These are phyloP conservation scores for Sycophaga agraensis DNA, from an alignment of 1,140 invertebrate genomes.

Conservation along the genomic window DNA sequence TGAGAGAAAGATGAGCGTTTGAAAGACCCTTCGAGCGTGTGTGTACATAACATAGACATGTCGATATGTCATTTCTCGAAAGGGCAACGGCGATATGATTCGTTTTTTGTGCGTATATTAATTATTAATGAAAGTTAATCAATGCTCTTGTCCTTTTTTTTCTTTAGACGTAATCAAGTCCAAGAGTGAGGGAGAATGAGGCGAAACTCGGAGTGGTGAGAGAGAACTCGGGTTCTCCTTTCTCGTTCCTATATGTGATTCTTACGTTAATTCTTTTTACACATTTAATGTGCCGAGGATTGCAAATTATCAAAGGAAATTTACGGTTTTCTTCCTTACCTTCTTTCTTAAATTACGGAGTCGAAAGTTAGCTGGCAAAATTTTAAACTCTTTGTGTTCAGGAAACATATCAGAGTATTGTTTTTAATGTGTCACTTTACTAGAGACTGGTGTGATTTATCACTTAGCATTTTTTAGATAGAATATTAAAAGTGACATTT, in stretches of 20 bases:
- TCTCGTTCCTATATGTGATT: not conserved
- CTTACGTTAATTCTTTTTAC: not conserved
- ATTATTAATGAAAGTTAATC: conserved; percentile 27
- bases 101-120: conserved; percentile 17
- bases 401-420: not conserved
- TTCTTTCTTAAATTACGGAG: not conserved
- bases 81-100: conserved; percentile 7
- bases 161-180: not conserved
- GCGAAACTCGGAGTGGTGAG: conserved; percentile 45
- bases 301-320: conserved; percentile 39
- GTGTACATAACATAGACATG: conserved; percentile 25
- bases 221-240: conserved; percentile 37
- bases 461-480: not conserved
- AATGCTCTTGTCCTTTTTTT: conserved; percentile 20
- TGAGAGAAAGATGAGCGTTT: not conserved
- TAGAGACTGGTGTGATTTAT: not conserved
- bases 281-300: not conserved
- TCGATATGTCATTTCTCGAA: conserved; percentile 13
- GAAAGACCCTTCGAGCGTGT: conserved; percentile 5
- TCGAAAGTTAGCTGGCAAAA: conserved; percentile 18
- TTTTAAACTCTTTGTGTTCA: not conserved
- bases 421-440: not conserved
- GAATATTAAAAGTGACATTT: no score
- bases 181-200: not conserved
- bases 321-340: conserved; percentile 12